Conservation (phyloP, 2,113 vertebrate genomes). For the Syrrhaptes paradoxus region DNA sequence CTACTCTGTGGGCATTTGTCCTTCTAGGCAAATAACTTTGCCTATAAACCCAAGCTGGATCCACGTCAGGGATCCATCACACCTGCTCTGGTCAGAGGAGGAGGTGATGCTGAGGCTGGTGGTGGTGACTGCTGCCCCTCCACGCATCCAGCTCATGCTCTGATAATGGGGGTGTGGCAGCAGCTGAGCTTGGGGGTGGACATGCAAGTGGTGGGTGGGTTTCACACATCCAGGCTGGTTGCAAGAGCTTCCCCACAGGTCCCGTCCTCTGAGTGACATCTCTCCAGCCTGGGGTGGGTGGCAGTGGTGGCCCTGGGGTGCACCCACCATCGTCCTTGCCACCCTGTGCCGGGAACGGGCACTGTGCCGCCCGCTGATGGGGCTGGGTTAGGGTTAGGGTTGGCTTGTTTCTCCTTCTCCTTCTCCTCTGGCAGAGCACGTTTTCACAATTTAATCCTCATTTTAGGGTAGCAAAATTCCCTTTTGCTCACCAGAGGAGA, state of each 20-base stretch:
- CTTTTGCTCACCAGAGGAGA: neutral
- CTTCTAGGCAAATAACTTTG: neutral
- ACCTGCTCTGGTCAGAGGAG: neutral
- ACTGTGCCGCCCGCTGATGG: fast-evolving
- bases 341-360: neutral
- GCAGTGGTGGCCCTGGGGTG: neutral
- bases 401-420: neutral
- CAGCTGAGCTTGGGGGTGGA: neutral
- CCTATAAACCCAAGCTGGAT: neutral
- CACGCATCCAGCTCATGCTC: neutral
- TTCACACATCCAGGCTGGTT: neutral
- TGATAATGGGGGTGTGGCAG: neutral
- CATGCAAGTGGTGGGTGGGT: neutral
- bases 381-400: too few relatives aligned
- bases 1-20: neutral
- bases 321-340: neutral
- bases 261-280: neutral
- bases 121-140: neutral
- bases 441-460: neutral
- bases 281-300: neutral
- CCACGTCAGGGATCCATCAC: neutral
- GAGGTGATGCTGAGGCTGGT: neutral
- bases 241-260: neutral
- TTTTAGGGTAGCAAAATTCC: neutral
- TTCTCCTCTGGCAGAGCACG: neutral